Evolutionary conservation across 2,888 invertebrate species (phyloP).

Genomic region (Xanthorhoe spadicearia): DNA sequence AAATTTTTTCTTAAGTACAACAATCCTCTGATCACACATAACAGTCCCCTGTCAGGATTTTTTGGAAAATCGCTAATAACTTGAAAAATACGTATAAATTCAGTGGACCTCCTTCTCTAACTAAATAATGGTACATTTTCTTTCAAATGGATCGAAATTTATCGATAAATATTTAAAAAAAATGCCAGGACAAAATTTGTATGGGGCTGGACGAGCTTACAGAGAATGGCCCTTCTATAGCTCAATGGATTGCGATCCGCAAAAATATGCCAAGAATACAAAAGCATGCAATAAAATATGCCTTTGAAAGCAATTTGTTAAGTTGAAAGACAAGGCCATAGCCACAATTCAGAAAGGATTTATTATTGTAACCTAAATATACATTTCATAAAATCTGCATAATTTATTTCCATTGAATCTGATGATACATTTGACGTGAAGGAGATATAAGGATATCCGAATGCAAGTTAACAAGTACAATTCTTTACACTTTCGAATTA

Average conservation of each 20-base stretch:
- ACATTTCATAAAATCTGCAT: not conserved
- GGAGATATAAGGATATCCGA: conserved; percentile 9
- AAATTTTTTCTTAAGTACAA: too few species aligned
- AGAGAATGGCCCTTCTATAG: too few species aligned
- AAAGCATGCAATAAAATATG: conserved; percentile 6
- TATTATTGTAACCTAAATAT: conserved; percentile 10
- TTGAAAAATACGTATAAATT: too few species aligned
- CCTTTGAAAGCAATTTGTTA: conserved; percentile 10
- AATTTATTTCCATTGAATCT: conserved; percentile 4
- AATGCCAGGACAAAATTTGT: too few species aligned
- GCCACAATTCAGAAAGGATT: conserved; percentile 11
- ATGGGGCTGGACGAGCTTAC: too few species aligned
- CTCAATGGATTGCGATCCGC: not conserved
- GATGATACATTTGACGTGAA: conserved; percentile 8
- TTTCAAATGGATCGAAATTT: too few species aligned
- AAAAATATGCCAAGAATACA: conserved; percentile 8
- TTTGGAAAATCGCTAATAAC: too few species aligned
- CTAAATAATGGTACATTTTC: too few species aligned
- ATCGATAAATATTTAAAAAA: too few species aligned
- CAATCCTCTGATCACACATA: too few species aligned
- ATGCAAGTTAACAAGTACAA: conserved; percentile 22
- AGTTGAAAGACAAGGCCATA: conserved; percentile 5
- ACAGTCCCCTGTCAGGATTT: too few species aligned
- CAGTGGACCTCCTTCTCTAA: too few species aligned
- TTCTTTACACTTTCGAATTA: conserved; percentile 33